These are phyloP conservation scores for Himalopsyche kuldschensis DNA, from an alignment of 2,888 invertebrate species.

Conservation along the genomic window DNA sequence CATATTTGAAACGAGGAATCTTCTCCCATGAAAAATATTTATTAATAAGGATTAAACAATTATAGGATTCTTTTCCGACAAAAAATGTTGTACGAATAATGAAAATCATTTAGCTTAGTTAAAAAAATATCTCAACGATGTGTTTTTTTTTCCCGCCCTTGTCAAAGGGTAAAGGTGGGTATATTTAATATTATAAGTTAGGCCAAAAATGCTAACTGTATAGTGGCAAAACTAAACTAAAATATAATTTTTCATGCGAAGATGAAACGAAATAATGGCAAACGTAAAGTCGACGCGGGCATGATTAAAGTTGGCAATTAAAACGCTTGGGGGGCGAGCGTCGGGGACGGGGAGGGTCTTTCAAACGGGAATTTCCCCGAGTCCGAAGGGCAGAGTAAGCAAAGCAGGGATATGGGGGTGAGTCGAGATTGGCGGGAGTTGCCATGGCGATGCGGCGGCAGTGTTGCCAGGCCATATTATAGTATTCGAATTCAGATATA, in stretches of 20 bases:
- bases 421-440: background rate
- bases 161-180: background rate
- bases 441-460: background rate
- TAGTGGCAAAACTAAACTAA: background rate
- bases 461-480: background rate
- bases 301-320: background rate
- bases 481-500: too few species aligned
- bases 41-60: too few species aligned
- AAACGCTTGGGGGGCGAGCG: background rate
- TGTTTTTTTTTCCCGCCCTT: too few species aligned
- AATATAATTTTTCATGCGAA: background rate
- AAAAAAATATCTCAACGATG: too few species aligned
- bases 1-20: too few species aligned
- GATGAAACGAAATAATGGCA: background rate
- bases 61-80: too few species aligned
- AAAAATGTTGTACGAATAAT: too few species aligned
- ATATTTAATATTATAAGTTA: background rate
- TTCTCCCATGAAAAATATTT: too few species aligned
- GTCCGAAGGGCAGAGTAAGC: background rate
- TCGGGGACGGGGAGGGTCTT: background rate
- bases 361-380: background rate
- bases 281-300: background rate
- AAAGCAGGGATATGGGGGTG: background rate
- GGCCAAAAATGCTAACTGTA: background rate
- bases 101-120: too few species aligned